Evolutionary conservation across 1,140 invertebrate genomes (phyloP).

Genomic region (Vanessa atalanta): DNA sequence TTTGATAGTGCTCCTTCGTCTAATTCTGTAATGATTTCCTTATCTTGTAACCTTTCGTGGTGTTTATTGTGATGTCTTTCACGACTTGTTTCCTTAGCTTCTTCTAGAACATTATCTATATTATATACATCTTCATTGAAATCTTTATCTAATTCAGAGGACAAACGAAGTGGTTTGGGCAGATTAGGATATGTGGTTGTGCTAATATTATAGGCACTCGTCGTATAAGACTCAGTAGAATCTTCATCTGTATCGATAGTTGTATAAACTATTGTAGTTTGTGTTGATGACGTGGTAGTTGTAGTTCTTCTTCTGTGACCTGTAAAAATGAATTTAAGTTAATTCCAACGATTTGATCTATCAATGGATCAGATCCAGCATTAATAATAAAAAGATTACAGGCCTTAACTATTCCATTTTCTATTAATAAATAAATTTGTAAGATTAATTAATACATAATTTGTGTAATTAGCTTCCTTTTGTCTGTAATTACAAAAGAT

Average conservation of each 20-base stretch:
- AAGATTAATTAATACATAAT: too few relatives aligned
- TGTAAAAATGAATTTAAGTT: conserved; percentile 32
- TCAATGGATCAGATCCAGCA: too few relatives aligned
- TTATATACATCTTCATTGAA: conserved; percentile 66
- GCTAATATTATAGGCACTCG: conserved; percentile 52
- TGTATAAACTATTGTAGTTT: conserved; percentile 59
- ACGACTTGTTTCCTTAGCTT: conserved; percentile 51
- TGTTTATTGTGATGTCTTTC: conserved; percentile 63
- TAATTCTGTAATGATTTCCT: conserved; percentile 63
- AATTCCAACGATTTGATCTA: too few relatives aligned
- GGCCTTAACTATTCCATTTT: too few relatives aligned
- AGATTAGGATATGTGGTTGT: conserved; percentile 60
- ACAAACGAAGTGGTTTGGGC: conserved; percentile 68
- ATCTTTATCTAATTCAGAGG: conserved; percentile 57
- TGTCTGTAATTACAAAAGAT: too few relatives aligned
- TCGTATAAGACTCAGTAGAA: conserved; percentile 52
- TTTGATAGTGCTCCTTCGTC: conserved; percentile 64
- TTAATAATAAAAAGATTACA: too few relatives aligned
- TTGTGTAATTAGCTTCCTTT: too few relatives aligned
- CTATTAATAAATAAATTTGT: too few relatives aligned
- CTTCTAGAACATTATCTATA: conserved; percentile 65
- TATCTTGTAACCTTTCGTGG: conserved; percentile 58
- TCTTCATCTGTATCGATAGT: conserved; percentile 53
- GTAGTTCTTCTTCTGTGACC: conserved; percentile 77
- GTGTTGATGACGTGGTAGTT: conserved; percentile 62